Conservation (phyloP, 2,888 invertebrate species). For the Mystacides longicornis region DNA sequence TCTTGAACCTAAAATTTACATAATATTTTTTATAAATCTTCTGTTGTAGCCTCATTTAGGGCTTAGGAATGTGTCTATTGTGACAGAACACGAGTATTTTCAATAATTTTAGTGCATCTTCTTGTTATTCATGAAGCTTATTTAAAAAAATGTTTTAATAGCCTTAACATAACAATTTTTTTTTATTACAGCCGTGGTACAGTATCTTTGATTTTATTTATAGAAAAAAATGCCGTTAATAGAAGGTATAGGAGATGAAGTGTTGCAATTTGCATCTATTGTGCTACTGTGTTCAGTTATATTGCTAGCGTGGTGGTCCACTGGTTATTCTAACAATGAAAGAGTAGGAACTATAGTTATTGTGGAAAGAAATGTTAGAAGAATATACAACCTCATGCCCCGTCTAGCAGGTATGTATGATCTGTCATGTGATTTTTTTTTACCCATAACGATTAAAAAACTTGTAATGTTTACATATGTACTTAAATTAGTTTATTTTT, state of each 20-base stretch:
- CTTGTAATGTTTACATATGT: too few relatives aligned
- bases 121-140: neutral
- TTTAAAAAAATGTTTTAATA: neutral
- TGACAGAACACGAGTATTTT: neutral
- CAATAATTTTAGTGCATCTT: neutral
- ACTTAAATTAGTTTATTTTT: too few relatives aligned
- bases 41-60: too few relatives aligned
- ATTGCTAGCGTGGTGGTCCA: slow-evolving; percentile 70
- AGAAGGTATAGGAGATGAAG: slow-evolving; percentile 80
- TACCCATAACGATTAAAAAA: too few relatives aligned
- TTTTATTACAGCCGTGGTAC: neutral
- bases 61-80: too few relatives aligned
- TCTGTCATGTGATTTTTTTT: too few relatives aligned
- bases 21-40: too few relatives aligned
- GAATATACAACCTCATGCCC: slow-evolving; percentile 30
- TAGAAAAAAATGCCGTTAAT: slow-evolving; percentile 59
- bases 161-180: too few relatives aligned
- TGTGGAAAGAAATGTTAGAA: slow-evolving; percentile 46
- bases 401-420: slow-evolving; percentile 1
- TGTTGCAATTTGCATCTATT: slow-evolving; percentile 62
- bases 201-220: too few relatives aligned
- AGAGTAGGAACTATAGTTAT: slow-evolving; percentile 63
- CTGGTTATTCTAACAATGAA: slow-evolving; percentile 54
- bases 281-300: slow-evolving; percentile 49
- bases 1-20: too few relatives aligned